These are phyloP conservation scores for Lepisosteus oculatus DNA, from an alignment of 2,113 vertebrate genomes.

Conservation along the genomic window DNA sequence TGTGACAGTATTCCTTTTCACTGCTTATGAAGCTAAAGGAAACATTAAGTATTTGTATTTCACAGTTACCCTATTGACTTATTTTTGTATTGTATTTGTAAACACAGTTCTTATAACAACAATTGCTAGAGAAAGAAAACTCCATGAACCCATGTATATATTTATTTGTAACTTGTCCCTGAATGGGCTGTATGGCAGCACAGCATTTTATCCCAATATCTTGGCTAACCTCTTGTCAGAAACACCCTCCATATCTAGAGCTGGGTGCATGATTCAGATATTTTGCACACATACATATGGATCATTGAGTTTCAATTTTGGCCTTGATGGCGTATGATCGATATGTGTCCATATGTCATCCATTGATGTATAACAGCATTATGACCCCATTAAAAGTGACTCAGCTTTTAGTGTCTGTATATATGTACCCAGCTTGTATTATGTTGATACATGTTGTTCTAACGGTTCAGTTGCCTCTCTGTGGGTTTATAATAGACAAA, in stretches of 20 bases:
- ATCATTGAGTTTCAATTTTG: not conserved
- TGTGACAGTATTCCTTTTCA: not conserved
- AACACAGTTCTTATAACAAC: not conserved
- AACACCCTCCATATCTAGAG: slow-evolving; percentile 22
- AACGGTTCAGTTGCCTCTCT: slow-evolving; percentile 8
- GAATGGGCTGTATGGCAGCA: slow-evolving; percentile 9
- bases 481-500: slow-evolving; percentile 1
- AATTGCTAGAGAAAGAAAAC: slow-evolving; percentile 1
- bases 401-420: not conserved
- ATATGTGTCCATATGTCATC: slow-evolving; percentile 12
- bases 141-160: slow-evolving; percentile 34
- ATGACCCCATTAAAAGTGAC: slow-evolving; percentile 10
- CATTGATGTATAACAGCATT: slow-evolving; percentile 4
- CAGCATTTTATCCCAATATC: slow-evolving; percentile 34
- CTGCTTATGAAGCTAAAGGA: not conserved
- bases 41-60: not conserved
- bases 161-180: slow-evolving; percentile 22
- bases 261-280: slow-evolving; percentile 3
- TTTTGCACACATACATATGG: slow-evolving; percentile 3
- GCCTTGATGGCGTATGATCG: slow-evolving; percentile 7
- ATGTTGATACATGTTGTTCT: slow-evolving; percentile 3
- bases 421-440: slow-evolving; percentile 1
- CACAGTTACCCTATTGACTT: not conserved
- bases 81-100: not conserved
- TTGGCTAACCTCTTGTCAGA: slow-evolving; percentile 17